Conservation (phyloP, 2,797 vertebrate species). For the Discoglossus pictus region DNA sequence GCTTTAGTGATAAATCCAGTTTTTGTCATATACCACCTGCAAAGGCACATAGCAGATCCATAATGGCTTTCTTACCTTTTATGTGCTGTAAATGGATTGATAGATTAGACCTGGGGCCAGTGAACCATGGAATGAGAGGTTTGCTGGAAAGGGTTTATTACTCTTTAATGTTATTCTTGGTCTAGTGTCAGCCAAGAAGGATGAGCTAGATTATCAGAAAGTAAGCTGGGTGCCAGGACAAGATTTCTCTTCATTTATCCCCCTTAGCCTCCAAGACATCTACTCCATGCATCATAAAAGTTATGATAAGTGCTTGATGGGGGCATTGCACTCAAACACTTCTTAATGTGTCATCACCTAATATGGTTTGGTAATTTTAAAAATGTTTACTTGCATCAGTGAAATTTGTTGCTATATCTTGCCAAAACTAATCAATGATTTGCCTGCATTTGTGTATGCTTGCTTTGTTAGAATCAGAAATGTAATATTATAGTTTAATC, state of each 20-base stretch:
- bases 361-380: conserved; percentile 59
- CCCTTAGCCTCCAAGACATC: conserved; percentile 56
- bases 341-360: conserved; percentile 58
- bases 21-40: conserved; percentile 70
- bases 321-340: conserved; percentile 45
- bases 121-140: conserved; percentile 70
- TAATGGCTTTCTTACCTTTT: conserved; percentile 74
- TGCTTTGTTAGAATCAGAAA: too few relatives aligned
- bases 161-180: conserved; percentile 74
- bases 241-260: conserved; percentile 69
- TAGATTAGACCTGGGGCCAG: conserved; percentile 70
- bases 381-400: conserved; percentile 61
- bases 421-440: conserved; percentile 58
- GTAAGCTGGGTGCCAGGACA: conserved; percentile 70
- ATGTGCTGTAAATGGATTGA: conserved; percentile 73
- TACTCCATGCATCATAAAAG: conserved; percentile 59
- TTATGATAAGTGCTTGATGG: conserved; percentile 58
- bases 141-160: conserved; percentile 72
- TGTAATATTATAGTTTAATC: too few relatives aligned
- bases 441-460: conserved; percentile 39
- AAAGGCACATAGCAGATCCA: conserved; percentile 65
- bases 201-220: conserved; percentile 74
- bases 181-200: conserved; percentile 68
- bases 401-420: conserved; percentile 48
- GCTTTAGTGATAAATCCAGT: conserved; percentile 60